Conservation (phyloP, 2,113 vertebrate species). For the Cinclus cinclus region DNA sequence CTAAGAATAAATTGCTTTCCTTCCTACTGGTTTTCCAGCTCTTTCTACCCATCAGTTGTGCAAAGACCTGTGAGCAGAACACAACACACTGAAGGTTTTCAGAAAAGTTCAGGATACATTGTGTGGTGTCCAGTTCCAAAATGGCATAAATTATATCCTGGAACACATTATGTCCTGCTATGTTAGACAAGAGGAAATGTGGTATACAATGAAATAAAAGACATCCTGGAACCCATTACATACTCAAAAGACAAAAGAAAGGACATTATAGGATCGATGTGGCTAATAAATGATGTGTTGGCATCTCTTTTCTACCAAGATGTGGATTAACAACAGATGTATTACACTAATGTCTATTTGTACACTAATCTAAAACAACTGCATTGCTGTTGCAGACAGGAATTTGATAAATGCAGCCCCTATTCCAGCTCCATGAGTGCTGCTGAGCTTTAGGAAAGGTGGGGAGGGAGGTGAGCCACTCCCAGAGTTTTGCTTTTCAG, state of each 20-base stretch:
- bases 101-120: constrained; percentile 50
- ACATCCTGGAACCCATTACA: constrained; percentile 78
- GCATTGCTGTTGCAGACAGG: constrained; percentile 73
- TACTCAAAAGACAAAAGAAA: constrained; percentile 64
- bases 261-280: constrained; percentile 75
- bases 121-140: constrained; percentile 63
- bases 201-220: constrained; percentile 77
- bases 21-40: neutral
- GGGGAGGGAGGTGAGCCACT: neutral
- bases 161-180: constrained; percentile 73
- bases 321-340: constrained; percentile 82
- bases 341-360: constrained; percentile 78
- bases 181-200: constrained; percentile 74
- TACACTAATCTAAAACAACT: constrained; percentile 83
- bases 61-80: constrained; percentile 1
- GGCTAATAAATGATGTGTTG: constrained; percentile 81
- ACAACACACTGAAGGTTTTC: constrained; percentile 33
- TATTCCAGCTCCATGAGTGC: constrained; percentile 38
- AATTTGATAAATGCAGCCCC: constrained; percentile 71
- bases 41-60: neutral
- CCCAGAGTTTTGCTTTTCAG: neutral
- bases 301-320: constrained; percentile 77
- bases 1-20: neutral
- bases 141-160: constrained; percentile 73
- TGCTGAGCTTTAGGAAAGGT: constrained; percentile 33